Percentiles rank a stretch among this genome's conserved stretches.
These are phyloP conservation scores for Kuschelorhynchus macadamiae DNA, from an alignment of 2,888 invertebrate genomes.

Conservation along the genomic window DNA sequence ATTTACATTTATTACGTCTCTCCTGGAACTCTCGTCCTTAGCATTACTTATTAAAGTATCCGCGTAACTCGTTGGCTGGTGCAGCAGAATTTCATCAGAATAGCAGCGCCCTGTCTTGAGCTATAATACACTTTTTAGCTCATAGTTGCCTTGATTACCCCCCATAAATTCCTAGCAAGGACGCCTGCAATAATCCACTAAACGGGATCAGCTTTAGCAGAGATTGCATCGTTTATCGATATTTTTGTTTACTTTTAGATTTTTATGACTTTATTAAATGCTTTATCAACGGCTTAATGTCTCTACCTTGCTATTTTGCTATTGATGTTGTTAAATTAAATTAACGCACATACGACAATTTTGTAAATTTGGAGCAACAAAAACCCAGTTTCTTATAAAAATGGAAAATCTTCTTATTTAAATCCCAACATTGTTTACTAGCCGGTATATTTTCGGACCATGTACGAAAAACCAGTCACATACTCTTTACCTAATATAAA, in stretches of 20 bases:
- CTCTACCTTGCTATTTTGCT: not conserved
- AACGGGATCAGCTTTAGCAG: slow-evolving; percentile 13
- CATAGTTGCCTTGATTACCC: slow-evolving; percentile 21
- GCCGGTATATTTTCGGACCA: no score
- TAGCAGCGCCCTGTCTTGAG: slow-evolving; percentile 11
- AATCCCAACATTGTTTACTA: no score
- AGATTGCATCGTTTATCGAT: slow-evolving; percentile 19
- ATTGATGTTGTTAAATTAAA: no score
- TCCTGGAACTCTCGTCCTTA: no score
- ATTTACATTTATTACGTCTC: no score
- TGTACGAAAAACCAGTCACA: no score
- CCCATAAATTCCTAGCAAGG: slow-evolving; percentile 13
- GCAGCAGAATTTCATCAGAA: slow-evolving; percentile 10
- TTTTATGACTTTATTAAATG: not conserved
- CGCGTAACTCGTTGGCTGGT: slow-evolving; percentile 2
- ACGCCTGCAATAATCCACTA: slow-evolving; percentile 18
- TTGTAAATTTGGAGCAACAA: no score
- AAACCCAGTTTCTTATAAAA: no score
- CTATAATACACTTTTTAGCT: slow-evolving; percentile 22
- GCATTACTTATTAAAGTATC: no score
- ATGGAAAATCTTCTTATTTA: no score
- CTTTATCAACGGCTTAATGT: not conserved
- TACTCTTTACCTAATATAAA: no score
- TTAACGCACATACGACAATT: no score
- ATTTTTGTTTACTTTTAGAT: slow-evolving; percentile 14